Conservation (phyloP, 1,140 invertebrate species). For the Zaprionus africanus region DNA sequence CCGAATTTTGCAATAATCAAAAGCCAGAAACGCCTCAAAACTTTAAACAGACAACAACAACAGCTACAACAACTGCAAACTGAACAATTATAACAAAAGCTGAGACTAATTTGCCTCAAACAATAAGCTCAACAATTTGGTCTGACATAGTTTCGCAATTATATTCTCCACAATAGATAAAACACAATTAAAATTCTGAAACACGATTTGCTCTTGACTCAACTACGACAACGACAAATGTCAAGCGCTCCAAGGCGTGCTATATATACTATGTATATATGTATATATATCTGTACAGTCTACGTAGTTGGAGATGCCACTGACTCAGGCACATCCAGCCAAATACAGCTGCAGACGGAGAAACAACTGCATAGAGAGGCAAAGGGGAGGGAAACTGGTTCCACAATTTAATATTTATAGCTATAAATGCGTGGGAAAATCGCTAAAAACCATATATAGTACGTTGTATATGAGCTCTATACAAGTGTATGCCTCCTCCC, state of each 20-base stretch:
- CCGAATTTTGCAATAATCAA: slow-evolving; percentile 20
- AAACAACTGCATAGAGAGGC: slow-evolving; percentile 12
- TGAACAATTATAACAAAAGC: slow-evolving; percentile 41
- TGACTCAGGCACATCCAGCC: slow-evolving; percentile 55
- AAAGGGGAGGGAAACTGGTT: slow-evolving; percentile 66
- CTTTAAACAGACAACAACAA: neutral
- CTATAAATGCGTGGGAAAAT: slow-evolving; percentile 78
- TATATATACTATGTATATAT: slow-evolving; percentile 3
- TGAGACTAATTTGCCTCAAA: slow-evolving; percentile 11
- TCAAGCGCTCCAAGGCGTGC: slow-evolving; percentile 49
- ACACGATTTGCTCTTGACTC: slow-evolving; percentile 71
- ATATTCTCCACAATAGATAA: slow-evolving; percentile 58
- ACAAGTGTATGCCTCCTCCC: neutral
- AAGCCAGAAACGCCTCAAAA: slow-evolving; percentile 21
- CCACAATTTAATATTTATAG: slow-evolving; percentile 66
- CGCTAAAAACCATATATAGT: slow-evolving; percentile 38
- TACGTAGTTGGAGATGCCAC: slow-evolving; percentile 15
- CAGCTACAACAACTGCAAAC: neutral
- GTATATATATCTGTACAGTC: neutral
- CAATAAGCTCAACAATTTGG: slow-evolving; percentile 24
- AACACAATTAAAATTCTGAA: slow-evolving; percentile 65
- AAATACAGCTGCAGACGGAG: slow-evolving; percentile 43
- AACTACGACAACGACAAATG: slow-evolving; percentile 42
- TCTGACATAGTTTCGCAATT: slow-evolving; percentile 71
- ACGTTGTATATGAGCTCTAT: slow-evolving; percentile 12